phyloP scores from a whole-genome alignment of 2,797 vertebrate genomes.

The Crocodylus rhombifer region DNA sequence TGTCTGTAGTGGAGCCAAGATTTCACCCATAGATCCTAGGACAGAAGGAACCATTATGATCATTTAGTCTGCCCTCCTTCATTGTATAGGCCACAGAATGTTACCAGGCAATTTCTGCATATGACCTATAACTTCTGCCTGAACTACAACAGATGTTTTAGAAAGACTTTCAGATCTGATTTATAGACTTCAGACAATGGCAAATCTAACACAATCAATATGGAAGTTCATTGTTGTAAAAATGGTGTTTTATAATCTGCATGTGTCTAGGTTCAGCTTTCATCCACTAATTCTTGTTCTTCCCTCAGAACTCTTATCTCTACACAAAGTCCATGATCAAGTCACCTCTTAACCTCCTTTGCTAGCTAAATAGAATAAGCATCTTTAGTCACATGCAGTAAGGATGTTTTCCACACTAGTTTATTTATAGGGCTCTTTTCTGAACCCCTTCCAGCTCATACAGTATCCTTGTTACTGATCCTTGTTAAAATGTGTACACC shows the following conservation, averaged over 20 bases:
- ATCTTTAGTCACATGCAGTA: background rate
- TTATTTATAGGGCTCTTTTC: background rate
- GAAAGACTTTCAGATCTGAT: background rate
- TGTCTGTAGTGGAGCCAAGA: background rate
- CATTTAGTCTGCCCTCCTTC: background rate
- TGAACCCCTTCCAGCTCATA: background rate
- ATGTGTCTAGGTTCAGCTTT: conserved; percentile 27
- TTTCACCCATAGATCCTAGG: background rate
- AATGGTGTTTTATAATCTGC: background rate
- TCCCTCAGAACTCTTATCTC: background rate
- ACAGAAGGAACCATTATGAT: background rate
- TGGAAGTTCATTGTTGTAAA: background rate
- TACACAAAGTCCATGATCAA: background rate
- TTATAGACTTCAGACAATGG: background rate
- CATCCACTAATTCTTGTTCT: background rate
- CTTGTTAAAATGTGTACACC: background rate
- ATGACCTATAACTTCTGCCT: background rate
- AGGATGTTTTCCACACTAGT: background rate
- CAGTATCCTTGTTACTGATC: background rate
- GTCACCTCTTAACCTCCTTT: background rate
- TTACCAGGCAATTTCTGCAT: background rate
- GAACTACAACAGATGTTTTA: background rate
- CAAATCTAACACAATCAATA: background rate
- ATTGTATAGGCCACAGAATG: background rate
- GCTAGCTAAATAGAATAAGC: background rate